A percentile compares a stretch with the other conserved stretches of the same genome.
These are phyloP conservation scores for Crotalus tigris DNA, from an alignment of 2,113 vertebrate species.

Conservation along the genomic window DNA sequence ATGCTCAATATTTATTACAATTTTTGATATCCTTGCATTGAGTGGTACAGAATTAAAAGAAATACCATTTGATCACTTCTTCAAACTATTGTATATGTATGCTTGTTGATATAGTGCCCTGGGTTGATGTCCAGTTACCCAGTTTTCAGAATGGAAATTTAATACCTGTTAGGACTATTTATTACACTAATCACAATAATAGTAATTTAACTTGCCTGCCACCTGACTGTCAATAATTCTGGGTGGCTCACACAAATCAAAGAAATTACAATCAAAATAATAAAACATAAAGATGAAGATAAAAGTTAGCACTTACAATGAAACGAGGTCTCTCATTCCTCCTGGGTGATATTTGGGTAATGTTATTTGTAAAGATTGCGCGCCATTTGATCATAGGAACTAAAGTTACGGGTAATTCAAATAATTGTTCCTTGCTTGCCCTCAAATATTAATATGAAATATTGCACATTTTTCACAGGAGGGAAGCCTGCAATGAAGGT, in stretches of 20 bases:
- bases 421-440: not conserved
- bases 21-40: not conserved
- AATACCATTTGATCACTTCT: not conserved
- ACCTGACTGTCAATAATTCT: not conserved
- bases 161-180: not conserved
- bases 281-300: not conserved
- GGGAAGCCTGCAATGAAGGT: conserved; percentile 94
- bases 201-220: not conserved
- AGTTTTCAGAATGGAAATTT: not conserved
- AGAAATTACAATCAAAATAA: not conserved
- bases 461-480: conserved; percentile 60
- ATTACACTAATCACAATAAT: not conserved
- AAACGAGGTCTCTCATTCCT: not conserved
- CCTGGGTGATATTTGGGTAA: not conserved
- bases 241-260: not conserved
- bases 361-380: not conserved
- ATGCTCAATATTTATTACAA: not conserved
- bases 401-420: not conserved
- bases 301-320: not conserved
- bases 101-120: not conserved
- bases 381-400: not conserved
- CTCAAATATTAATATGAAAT: not conserved
- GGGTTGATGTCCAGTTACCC: not conserved
- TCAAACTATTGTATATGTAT: not conserved
- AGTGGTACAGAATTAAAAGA: not conserved